Evolutionary conservation across 2,888 invertebrate species (phyloP), one percentile per base, ranked within the genome.

Genomic region (Alviniconcha strummeri): DNA sequence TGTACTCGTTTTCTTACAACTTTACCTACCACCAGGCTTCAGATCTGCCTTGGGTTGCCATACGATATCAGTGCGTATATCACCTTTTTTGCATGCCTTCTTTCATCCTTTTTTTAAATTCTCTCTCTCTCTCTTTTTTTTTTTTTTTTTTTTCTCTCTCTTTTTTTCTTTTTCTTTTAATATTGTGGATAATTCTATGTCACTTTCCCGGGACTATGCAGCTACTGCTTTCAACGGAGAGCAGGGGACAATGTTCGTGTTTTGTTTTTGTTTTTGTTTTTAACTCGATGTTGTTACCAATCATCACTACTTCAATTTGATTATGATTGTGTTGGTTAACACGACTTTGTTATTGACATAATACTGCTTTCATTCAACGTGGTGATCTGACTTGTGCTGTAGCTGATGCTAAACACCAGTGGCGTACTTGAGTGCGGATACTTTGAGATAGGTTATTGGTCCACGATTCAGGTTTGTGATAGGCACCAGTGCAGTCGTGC

Each of bases 1-100:
- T 60, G 60, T 74, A 52, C 72, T 74, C 72, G 52, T 52, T 6
- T 74, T 74, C 72, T 74, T 74, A 74, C 77, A 54, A n/a, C 19
- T 13, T 17, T 54, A n/a, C 11, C 77, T 19, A 54, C 56, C 77
- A 54, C 55, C 57, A 15, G 77, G 77, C 57, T 77, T 77, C n/a
- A 56, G n/a, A 57, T 78, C 78, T 78, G 78, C 78, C 78, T 78
- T 64, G 60, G 77, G 78, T 78, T 78, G 78, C 78, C 78, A 78
- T 78, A 78, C 52, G 11, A 78, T 52, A 60, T 11, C 13, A 13
- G 13, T 13, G 8, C 13, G 60, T 13, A 13, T 60, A 60, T 60
- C 60, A 60, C 52, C 57, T 78, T 56, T 17, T 78, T 64, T 78
- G 60, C 78, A 78, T 64, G 78, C 78, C 64, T 78, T 78, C 78